Percentiles rank a stretch among this genome's conserved stretches.
Conservation (phyloP, 2,113 vertebrate genomes). For the Alligator sinensis region DNA sequence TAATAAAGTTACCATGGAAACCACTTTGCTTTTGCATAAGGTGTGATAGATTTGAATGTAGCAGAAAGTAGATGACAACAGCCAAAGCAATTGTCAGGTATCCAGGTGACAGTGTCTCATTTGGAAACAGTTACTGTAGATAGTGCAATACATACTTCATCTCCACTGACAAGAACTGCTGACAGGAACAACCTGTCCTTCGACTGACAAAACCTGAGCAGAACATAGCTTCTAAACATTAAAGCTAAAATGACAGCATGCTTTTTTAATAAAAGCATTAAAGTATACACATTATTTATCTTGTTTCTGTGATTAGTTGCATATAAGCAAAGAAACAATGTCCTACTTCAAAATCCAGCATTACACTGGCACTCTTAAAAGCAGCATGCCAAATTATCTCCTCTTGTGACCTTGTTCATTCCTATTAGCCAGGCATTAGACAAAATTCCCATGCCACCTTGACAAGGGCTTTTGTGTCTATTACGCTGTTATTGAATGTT, state of each 20-base stretch:
- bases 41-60: conserved; percentile 35
- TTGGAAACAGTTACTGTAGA: conserved; percentile 42
- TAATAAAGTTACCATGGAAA: conserved; percentile 34
- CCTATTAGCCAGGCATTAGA: conserved; percentile 34
- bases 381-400: background rate
- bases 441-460: conserved; percentile 30
- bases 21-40: conserved; percentile 33
- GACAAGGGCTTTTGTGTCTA: conserved; percentile 54
- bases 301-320: background rate
- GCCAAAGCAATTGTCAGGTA: conserved; percentile 38
- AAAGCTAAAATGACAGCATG: background rate
- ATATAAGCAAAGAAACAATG: background rate
- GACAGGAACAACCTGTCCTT: conserved; percentile 42
- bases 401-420: conserved; percentile 30
- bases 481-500: conserved; percentile 22
- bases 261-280: conserved; percentile 36
- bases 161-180: conserved; percentile 19
- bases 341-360: conserved; percentile 12
- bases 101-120: conserved; percentile 32
- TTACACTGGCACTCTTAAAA: background rate
- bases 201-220: background rate
- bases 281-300: background rate
- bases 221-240: background rate
- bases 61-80: conserved; percentile 30
- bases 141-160: background rate